Base-by-base conservation (phyloP, 2,888 invertebrate species). In the Temnothorax rugatulus region DNA sequence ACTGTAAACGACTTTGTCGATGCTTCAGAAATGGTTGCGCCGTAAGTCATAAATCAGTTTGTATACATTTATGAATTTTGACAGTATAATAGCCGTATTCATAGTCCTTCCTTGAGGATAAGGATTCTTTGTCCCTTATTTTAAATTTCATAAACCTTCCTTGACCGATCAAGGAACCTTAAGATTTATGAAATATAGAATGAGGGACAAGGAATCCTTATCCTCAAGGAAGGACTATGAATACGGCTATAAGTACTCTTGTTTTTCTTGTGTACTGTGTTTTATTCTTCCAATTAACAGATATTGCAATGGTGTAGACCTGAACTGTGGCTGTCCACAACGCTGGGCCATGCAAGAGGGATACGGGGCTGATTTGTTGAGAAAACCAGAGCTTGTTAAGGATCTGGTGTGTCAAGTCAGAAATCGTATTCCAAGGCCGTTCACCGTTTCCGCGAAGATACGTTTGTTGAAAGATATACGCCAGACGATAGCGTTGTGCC, bases 261-360 rank as follows among this genome's bases (percentile, higher is more conserved):
- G 64, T 74, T 41, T 59, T 66, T 25, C 41, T 8, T 69, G 61
- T 76, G 7, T 13, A 54, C n/a, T n/a, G n/a, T n/a, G n/a, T 13
- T 9, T n/a, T n/a, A 61, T 52, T 74, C 3, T 5, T 44, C 1
- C 29, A n/a, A 68, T 79, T 74, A 21, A 66, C 76, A 97, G 97
- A 18, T 98, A 97, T 95, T 97, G 97, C 79, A 97, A 98, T 95
- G 99, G 99, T 8, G 97, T 99, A 2, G 99, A 99, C 95, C 95
- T 99, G 52, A 99, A 99, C 94, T 99, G 99, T 95, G 99, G 99
- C 0, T 99, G 99, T 92, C 99, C 99, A 0, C 99, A 99, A 95
- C 96, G 97, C 89, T 99, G 99, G 99, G 99, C 99, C 0, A 97
- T 98, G 95, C 96, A 97, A 89, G 98, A 98, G 93, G 98, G 98